phyloP scores from a whole-genome alignment of 2,888 invertebrate genomes.

The Drosophila multiciliata region DNA sequence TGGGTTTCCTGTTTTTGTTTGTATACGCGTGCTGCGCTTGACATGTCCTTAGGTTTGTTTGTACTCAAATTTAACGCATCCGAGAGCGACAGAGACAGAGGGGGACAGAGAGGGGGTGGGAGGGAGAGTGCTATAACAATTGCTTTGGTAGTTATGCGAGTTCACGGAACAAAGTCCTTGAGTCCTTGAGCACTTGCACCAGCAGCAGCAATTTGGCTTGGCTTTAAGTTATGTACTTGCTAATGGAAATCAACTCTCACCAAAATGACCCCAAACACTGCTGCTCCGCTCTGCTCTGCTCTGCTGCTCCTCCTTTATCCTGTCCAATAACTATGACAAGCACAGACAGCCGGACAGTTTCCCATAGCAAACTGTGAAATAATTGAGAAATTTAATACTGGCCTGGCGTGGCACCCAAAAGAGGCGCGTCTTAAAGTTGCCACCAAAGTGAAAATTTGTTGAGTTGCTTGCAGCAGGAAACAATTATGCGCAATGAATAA shows the following conservation, averaged over 20 bases:
- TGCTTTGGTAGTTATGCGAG: conserved; percentile 51
- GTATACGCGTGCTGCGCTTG: conserved; percentile 68
- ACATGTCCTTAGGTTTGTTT: conserved; percentile 78
- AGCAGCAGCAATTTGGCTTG: conserved; percentile 27
- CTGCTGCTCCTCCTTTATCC: not conserved
- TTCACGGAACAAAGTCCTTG: conserved; percentile 33
- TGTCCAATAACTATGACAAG: conserved; percentile 21
- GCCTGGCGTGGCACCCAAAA: conserved; percentile 15
- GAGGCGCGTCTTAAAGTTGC: conserved; percentile 10
- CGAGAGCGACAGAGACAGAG: conserved; percentile 11
- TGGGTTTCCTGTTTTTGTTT: conserved; percentile 58
- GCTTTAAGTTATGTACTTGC: conserved; percentile 75
- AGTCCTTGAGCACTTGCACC: conserved; percentile 20
- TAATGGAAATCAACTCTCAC: conserved; percentile 62
- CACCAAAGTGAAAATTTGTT: conserved; percentile 27
- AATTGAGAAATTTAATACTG: conserved; percentile 51
- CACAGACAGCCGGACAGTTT: conserved; percentile 29
- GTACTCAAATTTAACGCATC: conserved; percentile 71
- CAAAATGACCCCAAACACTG: conserved; percentile 36
- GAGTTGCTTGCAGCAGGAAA: conserved; percentile 58
- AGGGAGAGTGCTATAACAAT: conserved; percentile 37
- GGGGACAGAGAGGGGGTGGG: not conserved
- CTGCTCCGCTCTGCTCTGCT: too few relatives aligned
- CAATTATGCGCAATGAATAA: conserved; percentile 78
- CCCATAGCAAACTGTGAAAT: conserved; percentile 39